Base-by-base conservation (phyloP, 2,113 vertebrate species). In the Heterotilapia buettikoferi region DNA sequence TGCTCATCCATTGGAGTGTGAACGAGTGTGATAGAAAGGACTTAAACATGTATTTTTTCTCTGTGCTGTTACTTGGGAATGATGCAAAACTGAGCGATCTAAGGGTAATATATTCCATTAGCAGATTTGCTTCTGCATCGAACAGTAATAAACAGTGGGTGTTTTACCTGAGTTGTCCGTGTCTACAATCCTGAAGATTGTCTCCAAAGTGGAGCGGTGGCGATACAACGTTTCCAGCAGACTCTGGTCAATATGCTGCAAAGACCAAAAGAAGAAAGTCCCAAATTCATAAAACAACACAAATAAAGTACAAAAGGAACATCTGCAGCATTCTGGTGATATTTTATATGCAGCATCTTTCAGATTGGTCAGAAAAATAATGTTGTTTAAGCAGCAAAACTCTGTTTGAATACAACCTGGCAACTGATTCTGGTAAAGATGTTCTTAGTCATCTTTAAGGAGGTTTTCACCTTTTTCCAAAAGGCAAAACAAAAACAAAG, bases 181-280 rank as follows among this genome's bases (percentile, higher is more conserved):
- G 95, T 99, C 98, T 87, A 99, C 97, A 80, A 99, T 98, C 88
- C 97, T 97, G 95, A 99, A 99, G 93, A 99, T 98, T 53, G 98
- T 98, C 94, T 99, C 98, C 92, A 99, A 68, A 85, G 98, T 98
- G 89, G 98, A 97, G 89, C 97, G 96, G 90, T 99, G 99, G 14
- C 97, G 97, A 86, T 99, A 99, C 86, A 99, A 96, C 4, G 95
- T 97, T 95, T 99, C 98, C 50, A 99, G 93, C 89, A 99, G 93
- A 84, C 97, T 96, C 0, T 98, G 97, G 59, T 99, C 97, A 85
- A 98, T 97, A 86, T 97, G 96, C 98, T 99, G 94, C 7, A 53
- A 54, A 82, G 3, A 76, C 12, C 6, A n/a, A 29, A 36, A 73
- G 54, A 88, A 68, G 68, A 29, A 82, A 19, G 21, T 47, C 43